A percentile compares a stretch with the other conserved stretches of the same genome.
Evolutionary conservation across 1,140 invertebrate genomes (phyloP).

Genomic region (Bombus terrestris): DNA sequence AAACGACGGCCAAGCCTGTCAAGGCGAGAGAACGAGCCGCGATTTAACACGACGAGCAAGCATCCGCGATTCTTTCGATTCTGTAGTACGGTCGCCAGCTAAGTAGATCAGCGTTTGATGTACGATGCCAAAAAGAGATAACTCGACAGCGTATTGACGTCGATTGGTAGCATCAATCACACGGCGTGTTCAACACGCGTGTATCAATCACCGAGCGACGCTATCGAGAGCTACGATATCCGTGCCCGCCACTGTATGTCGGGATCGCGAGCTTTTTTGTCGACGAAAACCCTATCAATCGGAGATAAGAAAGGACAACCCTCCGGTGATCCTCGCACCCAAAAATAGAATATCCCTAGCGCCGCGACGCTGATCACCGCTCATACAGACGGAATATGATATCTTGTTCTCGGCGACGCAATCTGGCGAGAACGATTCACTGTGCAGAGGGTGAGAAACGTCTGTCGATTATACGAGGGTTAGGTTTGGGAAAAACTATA

Average conservation of each 20-base stretch:
- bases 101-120: conserved; percentile 59
- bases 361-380: neutral
- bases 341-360: conserved; percentile 34
- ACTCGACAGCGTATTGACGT: conserved; percentile 79
- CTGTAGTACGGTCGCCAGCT: conserved; percentile 32
- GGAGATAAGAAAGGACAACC: conserved; percentile 56
- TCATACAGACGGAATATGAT: conserved; percentile 22
- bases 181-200: conserved; percentile 74
- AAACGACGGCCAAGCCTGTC: neutral
- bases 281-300: conserved; percentile 58
- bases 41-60: neutral
- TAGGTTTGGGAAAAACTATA: neutral
- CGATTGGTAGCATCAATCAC: conserved; percentile 81
- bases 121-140: conserved; percentile 73
- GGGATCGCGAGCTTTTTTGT: conserved; percentile 59
- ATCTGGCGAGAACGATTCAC: neutral
- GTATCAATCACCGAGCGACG: conserved; percentile 78
- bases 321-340: neutral
- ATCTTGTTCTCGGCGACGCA: conserved; percentile 29
- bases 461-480: neutral
- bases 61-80: conserved; percentile 11
- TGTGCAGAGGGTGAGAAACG: neutral
- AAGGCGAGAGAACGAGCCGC: too few species aligned
- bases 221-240: conserved; percentile 62
- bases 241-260: conserved; percentile 21